Base-by-base conservation (phyloP, 2,797 vertebrate species). In the Notoglanidium macrostoma region DNA sequence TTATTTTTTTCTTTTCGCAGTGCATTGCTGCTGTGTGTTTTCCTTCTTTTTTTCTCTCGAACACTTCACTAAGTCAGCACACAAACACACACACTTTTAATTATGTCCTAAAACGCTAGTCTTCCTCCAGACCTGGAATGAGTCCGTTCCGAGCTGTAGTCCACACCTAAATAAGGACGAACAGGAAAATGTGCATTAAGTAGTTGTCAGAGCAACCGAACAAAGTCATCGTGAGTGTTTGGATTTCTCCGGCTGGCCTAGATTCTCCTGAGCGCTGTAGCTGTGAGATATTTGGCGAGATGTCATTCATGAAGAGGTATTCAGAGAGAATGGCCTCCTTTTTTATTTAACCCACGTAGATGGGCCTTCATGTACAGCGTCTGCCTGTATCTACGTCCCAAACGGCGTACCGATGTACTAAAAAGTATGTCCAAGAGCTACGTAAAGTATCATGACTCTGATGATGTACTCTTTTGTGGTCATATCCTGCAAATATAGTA, bases 201-300 rank as follows among this genome's bases (percentile, higher is more conserved):
- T 92, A 72, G 94, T 94, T 95, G 90, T 93, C 91, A 91, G 86
- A 94, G 93, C 92, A 94, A 94, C 92, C 86, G 80, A 81, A 73
- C 87, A 1, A 86, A 78, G 87, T 91, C 55, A 73, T 67, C 55
- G 81, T 65, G 14, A 44, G 29, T 15, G 89, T 87, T 84, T 88
- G 0, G 70, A 81, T 89, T 90, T 88, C 90, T 87, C 79, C 90
- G 55, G 63, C 83, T 86, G 91, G 59, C 84, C 91, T 85, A 88
- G 80, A 90, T 87, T 80, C 57, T 3, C 57, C 17, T 19, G 78
- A 86, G 65, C 54, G 19, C 49, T 35, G 49, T 32, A 35, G 65
- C 82, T 26, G 29, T 10, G 67, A 14, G 49, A 68, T 72, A 55
- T 72, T 72, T 40, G 9, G 2, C 12, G 49, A 72, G 32, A 57